Evolutionary conservation across 2,888 invertebrate genomes (phyloP).

Genomic region (Blastobasis lacticolella): DNA sequence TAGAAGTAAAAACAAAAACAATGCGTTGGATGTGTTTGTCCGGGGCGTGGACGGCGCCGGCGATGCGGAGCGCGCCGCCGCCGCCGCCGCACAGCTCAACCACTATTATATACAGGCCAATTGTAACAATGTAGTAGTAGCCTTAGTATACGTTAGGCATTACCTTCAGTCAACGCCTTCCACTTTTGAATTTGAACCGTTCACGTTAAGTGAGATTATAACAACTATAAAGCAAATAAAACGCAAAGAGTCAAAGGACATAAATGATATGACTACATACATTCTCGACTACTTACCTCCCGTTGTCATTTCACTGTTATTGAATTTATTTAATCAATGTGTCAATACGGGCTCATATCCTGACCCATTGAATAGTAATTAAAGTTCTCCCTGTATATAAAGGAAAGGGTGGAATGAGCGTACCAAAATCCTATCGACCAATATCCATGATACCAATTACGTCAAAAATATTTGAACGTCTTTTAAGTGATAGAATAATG

Average conservation of each 20-base stretch:
- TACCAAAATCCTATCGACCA: not conserved
- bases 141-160: not conserved
- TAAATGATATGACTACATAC: slow-evolving; percentile 3
- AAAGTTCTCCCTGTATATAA: slow-evolving; percentile 5
- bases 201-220: not conserved
- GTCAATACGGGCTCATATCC: not conserved
- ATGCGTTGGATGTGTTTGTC: not conserved
- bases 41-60: not conserved
- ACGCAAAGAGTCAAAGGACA: slow-evolving; percentile 2
- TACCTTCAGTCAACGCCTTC: not conserved
- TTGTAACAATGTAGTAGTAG: not conserved
- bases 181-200: not conserved
- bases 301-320: not conserved
- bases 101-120: not conserved
- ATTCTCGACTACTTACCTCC: not conserved
- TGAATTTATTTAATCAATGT: not conserved
- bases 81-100: not conserved
- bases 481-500: slow-evolving; percentile 1
- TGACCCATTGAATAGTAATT: not conserved
- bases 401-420: not conserved
- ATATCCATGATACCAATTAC: slow-evolving; percentile 1
- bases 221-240: not conserved
- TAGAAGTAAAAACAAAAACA: too few relatives aligned
- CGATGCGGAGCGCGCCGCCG: not conserved
- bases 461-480: slow-evolving; percentile 1